Conservation (phyloP, 2,888 invertebrate species). For the Brachypalpus laphriformis region DNA sequence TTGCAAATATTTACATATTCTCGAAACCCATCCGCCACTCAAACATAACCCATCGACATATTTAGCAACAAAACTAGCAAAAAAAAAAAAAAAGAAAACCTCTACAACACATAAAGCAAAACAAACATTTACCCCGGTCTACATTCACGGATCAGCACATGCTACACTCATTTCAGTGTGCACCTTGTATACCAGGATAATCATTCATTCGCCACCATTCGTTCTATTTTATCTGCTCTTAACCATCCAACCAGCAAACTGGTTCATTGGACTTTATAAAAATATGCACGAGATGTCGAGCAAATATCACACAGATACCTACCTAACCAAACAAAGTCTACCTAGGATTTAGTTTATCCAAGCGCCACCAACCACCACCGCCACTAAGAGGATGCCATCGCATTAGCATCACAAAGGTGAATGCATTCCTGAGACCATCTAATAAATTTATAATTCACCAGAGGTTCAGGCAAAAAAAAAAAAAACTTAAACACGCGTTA, state of each 20-base stretch:
- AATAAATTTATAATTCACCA: constrained; percentile 59
- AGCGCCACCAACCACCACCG: constrained; percentile 16
- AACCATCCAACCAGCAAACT: constrained; percentile 36
- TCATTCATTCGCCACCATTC: constrained; percentile 42
- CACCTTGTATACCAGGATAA: constrained; percentile 30
- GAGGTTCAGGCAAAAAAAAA: not conserved
- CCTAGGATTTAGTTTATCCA: constrained; percentile 47
- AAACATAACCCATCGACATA: constrained; percentile 68
- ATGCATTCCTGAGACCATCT: constrained; percentile 52
- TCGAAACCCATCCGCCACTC: constrained; percentile 17
- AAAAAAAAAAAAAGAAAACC: not conserved
- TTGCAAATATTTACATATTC: constrained; percentile 46
- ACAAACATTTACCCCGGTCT: constrained; percentile 22
- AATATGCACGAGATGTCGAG: constrained; percentile 14
- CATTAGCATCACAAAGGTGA: constrained; percentile 67
- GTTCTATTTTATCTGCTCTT: constrained; percentile 40
- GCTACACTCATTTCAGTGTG: constrained; percentile 24
- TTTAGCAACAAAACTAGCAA: constrained; percentile 45
- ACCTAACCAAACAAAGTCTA: constrained; percentile 13
- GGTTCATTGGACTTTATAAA: constrained; percentile 68
- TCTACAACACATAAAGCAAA: not conserved
- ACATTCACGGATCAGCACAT: constrained; percentile 55
- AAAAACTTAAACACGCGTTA: constrained; percentile 12
- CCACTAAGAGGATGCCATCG: constrained; percentile 36
- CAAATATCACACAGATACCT: constrained; percentile 26